These are phyloP conservation scores for Ceratitis capitata DNA, from an alignment of 1,140 invertebrate species.

Conservation along the genomic window DNA sequence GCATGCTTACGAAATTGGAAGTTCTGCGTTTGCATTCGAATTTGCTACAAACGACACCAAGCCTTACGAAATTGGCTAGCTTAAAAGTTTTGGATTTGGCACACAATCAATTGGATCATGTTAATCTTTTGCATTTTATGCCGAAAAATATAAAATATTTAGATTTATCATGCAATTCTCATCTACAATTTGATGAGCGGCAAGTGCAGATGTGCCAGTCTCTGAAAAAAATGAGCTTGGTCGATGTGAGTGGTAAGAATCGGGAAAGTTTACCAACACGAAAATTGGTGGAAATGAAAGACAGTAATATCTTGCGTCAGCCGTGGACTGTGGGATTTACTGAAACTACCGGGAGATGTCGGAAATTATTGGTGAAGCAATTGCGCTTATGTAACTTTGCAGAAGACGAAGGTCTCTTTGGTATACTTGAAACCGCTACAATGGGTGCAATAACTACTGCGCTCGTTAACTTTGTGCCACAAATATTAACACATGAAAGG, in stretches of 20 bases:
- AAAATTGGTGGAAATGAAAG: slow-evolving; percentile 68
- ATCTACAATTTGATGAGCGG: slow-evolving; percentile 81
- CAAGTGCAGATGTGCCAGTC: slow-evolving; percentile 82
- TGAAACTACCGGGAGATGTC: slow-evolving; percentile 79
- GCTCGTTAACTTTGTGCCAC: slow-evolving; percentile 78
- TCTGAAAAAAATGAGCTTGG: slow-evolving; percentile 80
- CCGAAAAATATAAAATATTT: slow-evolving; percentile 84
- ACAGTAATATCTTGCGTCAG: slow-evolving; percentile 65
- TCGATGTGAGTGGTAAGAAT: slow-evolving; percentile 84
- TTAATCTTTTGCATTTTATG: slow-evolving; percentile 79
- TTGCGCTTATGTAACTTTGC: slow-evolving; percentile 80
- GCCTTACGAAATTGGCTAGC: slow-evolving; percentile 76
- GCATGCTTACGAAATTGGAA: slow-evolving; percentile 75
- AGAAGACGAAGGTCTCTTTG: slow-evolving; percentile 80
- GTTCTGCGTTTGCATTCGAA: slow-evolving; percentile 86
- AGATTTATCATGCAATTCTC: slow-evolving; percentile 84
- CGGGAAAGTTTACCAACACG: slow-evolving; percentile 71
- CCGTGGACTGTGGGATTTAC: slow-evolving; percentile 85
- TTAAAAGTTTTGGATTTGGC: slow-evolving; percentile 85
- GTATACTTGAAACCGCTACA: slow-evolving; percentile 81
- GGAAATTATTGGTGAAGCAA: slow-evolving; percentile 79
- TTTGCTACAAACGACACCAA: slow-evolving; percentile 77
- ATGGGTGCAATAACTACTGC: slow-evolving; percentile 72
- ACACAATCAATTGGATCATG: slow-evolving; percentile 82
- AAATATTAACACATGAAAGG: slow-evolving; percentile 79